A percentile compares a stretch with the other conserved stretches of the same genome.
These are phyloP conservation scores for Telenomus remus DNA, from an alignment of 1,140 invertebrate genomes.

Conservation along the genomic window DNA sequence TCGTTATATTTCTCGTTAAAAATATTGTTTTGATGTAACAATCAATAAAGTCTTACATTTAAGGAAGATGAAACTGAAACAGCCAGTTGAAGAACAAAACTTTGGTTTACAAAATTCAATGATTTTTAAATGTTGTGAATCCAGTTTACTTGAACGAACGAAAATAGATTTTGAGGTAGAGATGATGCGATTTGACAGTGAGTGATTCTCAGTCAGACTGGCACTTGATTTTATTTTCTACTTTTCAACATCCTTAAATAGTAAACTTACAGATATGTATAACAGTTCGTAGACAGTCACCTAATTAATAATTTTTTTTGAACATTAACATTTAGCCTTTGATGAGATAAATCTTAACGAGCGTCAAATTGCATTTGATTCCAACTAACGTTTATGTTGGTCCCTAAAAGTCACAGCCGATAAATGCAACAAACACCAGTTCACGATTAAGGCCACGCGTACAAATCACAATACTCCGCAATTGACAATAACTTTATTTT, in stretches of 20 bases:
- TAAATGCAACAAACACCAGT: slow-evolving; percentile 74
- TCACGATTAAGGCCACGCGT: slow-evolving; percentile 73
- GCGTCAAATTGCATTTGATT: slow-evolving; percentile 30
- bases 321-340: slow-evolving; percentile 31
- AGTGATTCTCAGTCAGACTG: slow-evolving; percentile 4
- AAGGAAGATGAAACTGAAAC: slow-evolving; percentile 16
- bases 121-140: too few species aligned
- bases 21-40: slow-evolving; percentile 20
- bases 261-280: slow-evolving; percentile 43
- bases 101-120: too few species aligned
- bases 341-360: slow-evolving; percentile 26
- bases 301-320: too few species aligned
- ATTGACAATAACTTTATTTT: slow-evolving; percentile 26
- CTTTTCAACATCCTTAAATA: slow-evolving; percentile 22
- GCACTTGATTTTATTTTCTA: neutral
- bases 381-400: slow-evolving; percentile 66
- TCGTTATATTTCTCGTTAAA: slow-evolving; percentile 26
- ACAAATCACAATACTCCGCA: slow-evolving; percentile 36
- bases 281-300: slow-evolving; percentile 40
- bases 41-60: slow-evolving; percentile 17
- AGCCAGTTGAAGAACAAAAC: neutral
- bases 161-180: slow-evolving; percentile 38
- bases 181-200: slow-evolving; percentile 1
- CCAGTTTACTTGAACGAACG: neutral
- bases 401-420: slow-evolving; percentile 76